Evolutionary conservation across 1,140 invertebrate genomes (phyloP), one percentile per base, ranked within the genome.

Genomic region (Pygmarrhopalites habei): DNA sequence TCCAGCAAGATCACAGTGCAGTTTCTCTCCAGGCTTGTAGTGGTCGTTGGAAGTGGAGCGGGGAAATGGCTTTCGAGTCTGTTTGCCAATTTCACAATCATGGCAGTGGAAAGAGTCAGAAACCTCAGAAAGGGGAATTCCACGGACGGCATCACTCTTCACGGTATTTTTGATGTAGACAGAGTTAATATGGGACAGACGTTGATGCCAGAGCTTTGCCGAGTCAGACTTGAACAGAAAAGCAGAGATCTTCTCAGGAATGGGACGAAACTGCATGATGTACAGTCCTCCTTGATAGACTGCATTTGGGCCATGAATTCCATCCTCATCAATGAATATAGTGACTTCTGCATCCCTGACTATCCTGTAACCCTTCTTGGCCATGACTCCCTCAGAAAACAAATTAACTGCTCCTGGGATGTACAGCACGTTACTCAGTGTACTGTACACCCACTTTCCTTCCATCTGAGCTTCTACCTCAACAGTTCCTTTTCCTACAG

Each of bases 311-410:
- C 58, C 58, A n/a, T n/a, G 1, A 14, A n/a, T 1, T n/a, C n/a
- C 15, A 25, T n/a, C 43, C 4, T 28, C n/a, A n/a, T 12, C 4
- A 5, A 47, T 4, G 28, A 47, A 59, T 59, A 14, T 7, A 2
- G 58, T 59, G 2, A 15, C 10, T 1, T 29, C 26, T 7, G 2
- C 28, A n/a, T 26, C 21, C 30, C 58, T 46, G 17, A 47, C 35
- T 15, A 59, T 30, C 1, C 10, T 32, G 26, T 30, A 59, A 12
- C 39, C 43, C 7, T 47, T 28, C 46, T 47, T 59, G 15, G 43
- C 44, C 43, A 59, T 59, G 5, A 47, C 28, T 2, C 26, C 23
- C n/a, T 59, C 58, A 10, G 43, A 47, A 19, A 59, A 59, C 2
- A 59, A 25, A 32, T 59, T 59, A 15, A 29, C 58, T 1, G 12